Conservation (phyloP, 2,888 invertebrate species). For the Papilio gigon region DNA sequence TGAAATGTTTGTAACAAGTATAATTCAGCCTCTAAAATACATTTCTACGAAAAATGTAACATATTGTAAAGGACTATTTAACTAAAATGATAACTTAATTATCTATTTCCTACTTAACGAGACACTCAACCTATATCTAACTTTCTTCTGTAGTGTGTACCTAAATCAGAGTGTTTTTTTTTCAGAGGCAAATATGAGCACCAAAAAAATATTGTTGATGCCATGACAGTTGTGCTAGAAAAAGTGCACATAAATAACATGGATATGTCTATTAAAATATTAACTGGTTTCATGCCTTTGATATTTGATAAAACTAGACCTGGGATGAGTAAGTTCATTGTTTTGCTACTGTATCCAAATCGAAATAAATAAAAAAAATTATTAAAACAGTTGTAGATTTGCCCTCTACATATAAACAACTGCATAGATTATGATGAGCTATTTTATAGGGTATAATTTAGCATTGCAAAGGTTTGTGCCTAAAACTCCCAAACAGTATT, state of each 20-base stretch:
- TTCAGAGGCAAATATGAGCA: slow-evolving; percentile 71
- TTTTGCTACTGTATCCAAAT: background rate
- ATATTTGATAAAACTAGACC: slow-evolving; percentile 79
- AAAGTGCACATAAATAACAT: slow-evolving; percentile 72
- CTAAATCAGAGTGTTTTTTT: slow-evolving; percentile 29
- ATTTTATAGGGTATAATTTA: too few species aligned
- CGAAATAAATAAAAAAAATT: background rate
- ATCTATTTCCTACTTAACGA: too few species aligned
- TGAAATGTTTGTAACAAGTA: background rate
- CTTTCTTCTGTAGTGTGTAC: too few species aligned
- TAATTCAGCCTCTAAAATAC: background rate
- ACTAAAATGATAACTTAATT: too few species aligned
- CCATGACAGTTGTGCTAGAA: slow-evolving; percentile 73
- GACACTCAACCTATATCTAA: too few species aligned
- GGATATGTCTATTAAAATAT: slow-evolving; percentile 81
- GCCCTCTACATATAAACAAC: too few species aligned
- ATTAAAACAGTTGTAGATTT: too few species aligned
- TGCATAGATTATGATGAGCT: too few species aligned
- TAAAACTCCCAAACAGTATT: too few species aligned
- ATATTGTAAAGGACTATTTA: too few species aligned
- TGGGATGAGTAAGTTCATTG: slow-evolving; percentile 74
- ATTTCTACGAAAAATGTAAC: background rate
- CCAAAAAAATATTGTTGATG: slow-evolving; percentile 77
- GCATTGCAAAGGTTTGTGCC: too few species aligned
- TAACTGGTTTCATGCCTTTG: slow-evolving; percentile 77